These are phyloP conservation scores for Plecturocebus donacophilus DNA, from an alignment of 2,113 vertebrate genomes.

Conservation along the genomic window DNA sequence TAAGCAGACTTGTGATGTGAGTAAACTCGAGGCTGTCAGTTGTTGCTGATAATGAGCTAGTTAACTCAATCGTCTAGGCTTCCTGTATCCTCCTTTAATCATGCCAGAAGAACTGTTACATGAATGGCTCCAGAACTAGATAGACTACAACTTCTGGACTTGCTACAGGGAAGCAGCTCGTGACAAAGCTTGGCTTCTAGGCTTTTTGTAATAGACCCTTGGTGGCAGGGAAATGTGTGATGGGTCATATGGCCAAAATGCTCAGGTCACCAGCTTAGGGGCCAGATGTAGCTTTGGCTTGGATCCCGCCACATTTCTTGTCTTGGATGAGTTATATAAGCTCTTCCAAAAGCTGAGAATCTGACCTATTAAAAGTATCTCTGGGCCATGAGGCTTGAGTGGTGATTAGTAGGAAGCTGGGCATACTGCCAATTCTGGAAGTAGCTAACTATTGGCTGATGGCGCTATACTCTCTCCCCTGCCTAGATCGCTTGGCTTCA, in stretches of 20 bases:
- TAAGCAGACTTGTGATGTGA: not conserved
- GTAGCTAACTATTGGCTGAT: not conserved
- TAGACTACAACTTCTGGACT: not conserved
- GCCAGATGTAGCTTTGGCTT: not conserved
- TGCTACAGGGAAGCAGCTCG: not conserved
- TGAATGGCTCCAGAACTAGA: not conserved
- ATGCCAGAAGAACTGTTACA: not conserved
- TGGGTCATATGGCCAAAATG: not conserved
- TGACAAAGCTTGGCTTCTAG: not conserved
- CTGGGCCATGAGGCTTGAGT: not conserved
- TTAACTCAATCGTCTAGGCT: not conserved
- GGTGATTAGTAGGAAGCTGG: not conserved
- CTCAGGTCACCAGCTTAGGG: not conserved
- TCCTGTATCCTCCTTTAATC: not conserved
- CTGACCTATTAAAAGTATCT: not conserved
- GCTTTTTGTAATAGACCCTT: not conserved
- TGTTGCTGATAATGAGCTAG: not conserved
- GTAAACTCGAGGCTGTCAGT: accelerated
- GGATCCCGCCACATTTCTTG: not conserved
- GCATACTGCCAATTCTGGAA: not conserved
- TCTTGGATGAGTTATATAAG: not conserved
- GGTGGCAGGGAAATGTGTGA: not conserved
- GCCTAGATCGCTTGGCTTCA: no score
- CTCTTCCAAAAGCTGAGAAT: not conserved
- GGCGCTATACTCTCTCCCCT: not conserved